Evolutionary conservation across 2,797 vertebrate species (phyloP).

Genomic region (Spondyliosoma cantharus): DNA sequence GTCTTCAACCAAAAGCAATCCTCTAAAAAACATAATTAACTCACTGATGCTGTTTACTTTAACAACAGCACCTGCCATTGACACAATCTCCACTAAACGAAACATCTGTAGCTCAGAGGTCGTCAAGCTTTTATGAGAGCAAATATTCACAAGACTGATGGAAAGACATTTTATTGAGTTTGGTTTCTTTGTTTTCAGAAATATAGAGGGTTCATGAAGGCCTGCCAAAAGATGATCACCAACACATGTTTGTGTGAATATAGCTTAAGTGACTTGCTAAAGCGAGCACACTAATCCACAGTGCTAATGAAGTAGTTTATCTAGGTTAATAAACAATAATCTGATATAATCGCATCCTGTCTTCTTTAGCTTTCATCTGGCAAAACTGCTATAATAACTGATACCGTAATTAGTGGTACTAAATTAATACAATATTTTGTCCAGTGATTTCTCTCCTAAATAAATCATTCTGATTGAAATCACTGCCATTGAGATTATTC

Average conservation of each 20-base stretch:
- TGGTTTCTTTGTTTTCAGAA: constrained; percentile 1
- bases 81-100: constrained; percentile 5
- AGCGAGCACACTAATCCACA: not conserved
- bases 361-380: constrained; percentile 6
- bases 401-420: not conserved
- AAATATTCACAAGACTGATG: constrained; percentile 3
- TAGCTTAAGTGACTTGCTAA: constrained; percentile 1
- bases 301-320: constrained; percentile 15
- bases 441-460: not conserved
- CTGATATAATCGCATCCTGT: not conserved
- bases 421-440: not conserved
- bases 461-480: constrained; percentile 18
- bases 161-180: not conserved
- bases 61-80: constrained; percentile 21
- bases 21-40: constrained; percentile 1
- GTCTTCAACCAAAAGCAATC: constrained; percentile 13
- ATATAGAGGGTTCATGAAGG: not conserved
- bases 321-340: constrained; percentile 35
- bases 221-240: not conserved
- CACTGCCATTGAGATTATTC: not conserved
- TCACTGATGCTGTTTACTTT: constrained; percentile 14
- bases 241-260: not conserved
- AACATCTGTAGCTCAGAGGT: constrained; percentile 2
- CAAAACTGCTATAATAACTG: not conserved
- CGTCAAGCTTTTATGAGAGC: not conserved